Percentiles rank a stretch among this genome's conserved stretches.
Conservation (phyloP, 2,888 invertebrate genomes). For the Ferdinandea cuprea region DNA sequence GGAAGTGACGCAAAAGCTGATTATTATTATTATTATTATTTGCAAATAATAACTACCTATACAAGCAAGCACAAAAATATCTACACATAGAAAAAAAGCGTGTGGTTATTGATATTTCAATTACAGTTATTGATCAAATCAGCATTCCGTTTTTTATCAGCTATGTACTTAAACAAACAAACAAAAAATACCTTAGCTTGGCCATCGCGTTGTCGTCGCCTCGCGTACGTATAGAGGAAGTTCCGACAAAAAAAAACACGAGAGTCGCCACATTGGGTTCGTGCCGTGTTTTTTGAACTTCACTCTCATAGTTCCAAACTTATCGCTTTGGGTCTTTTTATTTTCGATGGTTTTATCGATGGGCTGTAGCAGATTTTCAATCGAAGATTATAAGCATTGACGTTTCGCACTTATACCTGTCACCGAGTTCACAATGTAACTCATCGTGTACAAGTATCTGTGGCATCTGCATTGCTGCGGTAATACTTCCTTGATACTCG, state of each 20-base stretch:
- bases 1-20: slow-evolving; percentile 72
- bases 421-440: slow-evolving; percentile 4
- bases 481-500: slow-evolving; percentile 58
- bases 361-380: slow-evolving; percentile 41
- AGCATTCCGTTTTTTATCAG: slow-evolving; percentile 65
- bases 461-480: slow-evolving; percentile 61
- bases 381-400: slow-evolving; percentile 45
- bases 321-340: slow-evolving; percentile 58
- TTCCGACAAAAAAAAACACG: slow-evolving; percentile 47
- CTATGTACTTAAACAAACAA: slow-evolving; percentile 26
- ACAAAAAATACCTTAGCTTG: background rate
- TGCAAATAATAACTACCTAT: slow-evolving; percentile 61
- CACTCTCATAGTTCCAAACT: slow-evolving; percentile 30
- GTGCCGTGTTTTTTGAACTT: slow-evolving; percentile 48
- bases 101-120: slow-evolving; percentile 61
- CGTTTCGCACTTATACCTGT: slow-evolving; percentile 40
- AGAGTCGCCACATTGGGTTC: slow-evolving; percentile 21
- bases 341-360: slow-evolving; percentile 50
- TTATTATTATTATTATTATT: slow-evolving; percentile 56
- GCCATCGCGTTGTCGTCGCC: background rate
- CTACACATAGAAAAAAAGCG: slow-evolving; percentile 17
- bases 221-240: slow-evolving; percentile 54
- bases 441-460: slow-evolving; percentile 4
- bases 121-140: slow-evolving; percentile 65
- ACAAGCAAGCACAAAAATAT: background rate